A percentile compares a stretch with the other conserved stretches of the same genome.
phyloP scores from a whole-genome alignment of 2,888 invertebrate genomes.

The Ormyrus labotus region DNA sequence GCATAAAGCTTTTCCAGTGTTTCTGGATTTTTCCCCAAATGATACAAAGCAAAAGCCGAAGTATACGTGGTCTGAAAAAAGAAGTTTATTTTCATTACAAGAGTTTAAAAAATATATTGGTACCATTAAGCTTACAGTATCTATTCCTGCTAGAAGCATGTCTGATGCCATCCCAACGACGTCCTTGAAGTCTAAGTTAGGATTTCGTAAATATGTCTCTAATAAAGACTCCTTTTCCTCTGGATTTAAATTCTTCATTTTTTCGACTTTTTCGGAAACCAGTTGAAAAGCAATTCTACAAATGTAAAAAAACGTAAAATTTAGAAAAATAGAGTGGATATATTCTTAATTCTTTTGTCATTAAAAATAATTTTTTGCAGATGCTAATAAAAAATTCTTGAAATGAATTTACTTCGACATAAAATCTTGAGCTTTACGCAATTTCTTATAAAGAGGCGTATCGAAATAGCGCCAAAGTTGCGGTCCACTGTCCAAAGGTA shows the following conservation, averaged over 20 bases:
- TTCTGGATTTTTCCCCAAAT: constrained; percentile 83
- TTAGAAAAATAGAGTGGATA: background rate
- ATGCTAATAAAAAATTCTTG: background rate
- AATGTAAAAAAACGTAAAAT: constrained; percentile 45
- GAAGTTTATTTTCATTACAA: too few relatives aligned
- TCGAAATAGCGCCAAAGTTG: constrained; percentile 84
- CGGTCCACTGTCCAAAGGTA: constrained; percentile 83
- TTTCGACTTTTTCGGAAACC: constrained; percentile 78
- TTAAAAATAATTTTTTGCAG: background rate
- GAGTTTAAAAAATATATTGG: background rate
- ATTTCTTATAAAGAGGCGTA: constrained; percentile 84
- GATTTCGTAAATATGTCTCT: constrained; percentile 82
- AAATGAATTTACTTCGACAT: constrained; percentile 80
- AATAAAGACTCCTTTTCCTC: constrained; percentile 78
- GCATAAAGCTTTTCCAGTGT: constrained; percentile 83
- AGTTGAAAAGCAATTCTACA: constrained; percentile 82
- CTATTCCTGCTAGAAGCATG: constrained; percentile 89
- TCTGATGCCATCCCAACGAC: constrained; percentile 90
- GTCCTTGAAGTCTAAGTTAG: constrained; percentile 85
- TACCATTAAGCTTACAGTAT: constrained; percentile 81
- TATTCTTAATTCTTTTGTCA: background rate
- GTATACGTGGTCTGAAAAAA: constrained; percentile 84
- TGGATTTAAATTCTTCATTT: constrained; percentile 74
- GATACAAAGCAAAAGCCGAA: constrained; percentile 86
- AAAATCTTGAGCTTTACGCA: constrained; percentile 82